Conservation (phyloP, 1,140 invertebrate genomes). For the Sipha flava region DNA sequence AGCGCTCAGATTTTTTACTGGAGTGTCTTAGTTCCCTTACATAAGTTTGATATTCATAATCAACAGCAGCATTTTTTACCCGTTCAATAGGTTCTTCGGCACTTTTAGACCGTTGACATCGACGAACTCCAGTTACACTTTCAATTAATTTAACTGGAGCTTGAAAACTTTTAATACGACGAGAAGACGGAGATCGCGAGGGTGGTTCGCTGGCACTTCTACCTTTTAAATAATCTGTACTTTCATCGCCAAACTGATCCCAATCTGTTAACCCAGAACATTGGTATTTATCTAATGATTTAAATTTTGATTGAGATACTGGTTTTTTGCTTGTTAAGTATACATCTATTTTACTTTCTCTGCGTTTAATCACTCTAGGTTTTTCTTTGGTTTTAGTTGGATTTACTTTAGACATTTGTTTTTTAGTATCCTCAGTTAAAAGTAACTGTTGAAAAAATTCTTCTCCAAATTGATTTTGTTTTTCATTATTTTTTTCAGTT, state of each 20-base stretch:
- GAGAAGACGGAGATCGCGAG: conserved; percentile 53
- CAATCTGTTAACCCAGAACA: background rate
- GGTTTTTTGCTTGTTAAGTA: conserved; percentile 61
- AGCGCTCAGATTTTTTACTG: conserved; percentile 64
- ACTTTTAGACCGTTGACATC: conserved; percentile 36
- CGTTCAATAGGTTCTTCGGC: conserved; percentile 19
- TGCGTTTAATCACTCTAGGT: background rate
- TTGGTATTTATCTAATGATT: conserved; percentile 49
- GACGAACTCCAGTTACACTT: conserved; percentile 39
- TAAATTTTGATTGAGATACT: conserved; percentile 62
- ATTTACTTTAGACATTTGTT: background rate
- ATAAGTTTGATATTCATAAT: conserved; percentile 58
- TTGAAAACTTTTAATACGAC: conserved; percentile 52
- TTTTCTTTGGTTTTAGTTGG: background rate
- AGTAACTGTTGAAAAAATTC: conserved; percentile 28
- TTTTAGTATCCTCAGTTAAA: background rate
- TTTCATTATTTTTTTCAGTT: conserved; percentile 46
- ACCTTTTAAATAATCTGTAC: conserved; percentile 35
- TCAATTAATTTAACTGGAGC: conserved; percentile 42
- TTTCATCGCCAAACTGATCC: conserved; percentile 1
- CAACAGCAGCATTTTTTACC: conserved; percentile 8
- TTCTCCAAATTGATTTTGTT: conserved; percentile 44
- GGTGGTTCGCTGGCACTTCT: conserved; percentile 48
- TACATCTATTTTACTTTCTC: conserved; percentile 37
- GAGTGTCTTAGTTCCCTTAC: conserved; percentile 63